These are phyloP conservation scores for Argopecten irradians DNA, from an alignment of 1,140 invertebrate genomes.

Conservation along the genomic window DNA sequence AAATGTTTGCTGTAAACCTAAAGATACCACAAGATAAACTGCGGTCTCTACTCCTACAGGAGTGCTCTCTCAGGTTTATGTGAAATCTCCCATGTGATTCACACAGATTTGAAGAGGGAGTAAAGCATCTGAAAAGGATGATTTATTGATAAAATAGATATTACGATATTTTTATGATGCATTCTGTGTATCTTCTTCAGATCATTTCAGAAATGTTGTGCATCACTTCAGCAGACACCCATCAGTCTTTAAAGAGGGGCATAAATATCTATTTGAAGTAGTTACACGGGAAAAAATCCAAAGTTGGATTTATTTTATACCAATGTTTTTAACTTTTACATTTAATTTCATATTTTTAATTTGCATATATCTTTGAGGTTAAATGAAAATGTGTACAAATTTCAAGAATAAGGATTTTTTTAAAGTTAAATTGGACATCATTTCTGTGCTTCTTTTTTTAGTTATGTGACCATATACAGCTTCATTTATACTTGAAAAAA, in stretches of 20 bases:
- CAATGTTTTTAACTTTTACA: not conserved
- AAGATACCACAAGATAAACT: not conserved
- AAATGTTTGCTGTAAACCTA: not conserved
- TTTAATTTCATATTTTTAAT: too few species aligned
- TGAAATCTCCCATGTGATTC: not conserved
- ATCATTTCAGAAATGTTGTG: not conserved
- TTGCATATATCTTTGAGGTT: too few species aligned
- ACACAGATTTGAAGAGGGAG: not conserved
- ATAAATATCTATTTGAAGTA: not conserved
- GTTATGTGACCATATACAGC: too few species aligned
- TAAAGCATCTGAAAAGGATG: not conserved
- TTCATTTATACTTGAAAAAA: too few species aligned
- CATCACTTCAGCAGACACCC: not conserved
- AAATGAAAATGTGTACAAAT: too few species aligned
- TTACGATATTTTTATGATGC: not conserved
- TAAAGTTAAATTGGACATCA: too few species aligned
- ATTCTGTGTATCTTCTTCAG: not conserved
- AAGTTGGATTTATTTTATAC: not conserved
- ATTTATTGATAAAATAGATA: not conserved
- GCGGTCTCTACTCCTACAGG: too few species aligned
- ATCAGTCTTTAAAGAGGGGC: not conserved
- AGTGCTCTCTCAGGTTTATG: not conserved
- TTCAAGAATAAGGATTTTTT: too few species aligned
- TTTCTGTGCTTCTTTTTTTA: too few species aligned
- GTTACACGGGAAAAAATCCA: not conserved